Conservation (phyloP, 2,797 vertebrate species). For the Selene dorsalis region DNA sequence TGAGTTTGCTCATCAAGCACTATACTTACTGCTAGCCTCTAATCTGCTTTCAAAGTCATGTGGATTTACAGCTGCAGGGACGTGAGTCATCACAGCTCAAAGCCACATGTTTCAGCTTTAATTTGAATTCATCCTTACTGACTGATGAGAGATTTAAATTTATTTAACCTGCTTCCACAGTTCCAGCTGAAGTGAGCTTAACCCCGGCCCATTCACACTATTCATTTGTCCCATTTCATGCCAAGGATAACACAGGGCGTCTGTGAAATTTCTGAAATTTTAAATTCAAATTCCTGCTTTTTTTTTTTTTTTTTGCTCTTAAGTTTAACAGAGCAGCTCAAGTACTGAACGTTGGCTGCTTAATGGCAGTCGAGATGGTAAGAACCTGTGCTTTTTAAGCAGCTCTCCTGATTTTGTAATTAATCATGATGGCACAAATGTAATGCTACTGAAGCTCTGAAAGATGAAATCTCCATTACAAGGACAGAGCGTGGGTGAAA, state of each 20-base stretch:
- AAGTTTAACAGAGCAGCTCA: slow-evolving; percentile 11
- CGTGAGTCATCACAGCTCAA: slow-evolving; percentile 40
- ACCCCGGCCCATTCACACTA: not conserved
- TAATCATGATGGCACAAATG: slow-evolving; percentile 25
- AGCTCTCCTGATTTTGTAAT: slow-evolving; percentile 30
- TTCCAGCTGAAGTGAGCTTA: slow-evolving; percentile 6
- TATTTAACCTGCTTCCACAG: slow-evolving; percentile 51
- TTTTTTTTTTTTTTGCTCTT: slow-evolving; percentile 7
- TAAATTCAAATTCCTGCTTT: slow-evolving; percentile 25
- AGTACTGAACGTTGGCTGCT: not conserved
- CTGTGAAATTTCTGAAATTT: slow-evolving; percentile 1
- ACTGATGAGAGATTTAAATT: slow-evolving; percentile 49
- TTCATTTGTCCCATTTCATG: slow-evolving; percentile 18
- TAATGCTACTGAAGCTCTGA: slow-evolving; percentile 19
- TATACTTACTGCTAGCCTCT: slow-evolving; percentile 65
- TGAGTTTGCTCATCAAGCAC: slow-evolving; percentile 55
- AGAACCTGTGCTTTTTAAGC: slow-evolving; percentile 12
- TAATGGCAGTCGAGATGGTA: slow-evolving; percentile 5
- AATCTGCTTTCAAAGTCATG: slow-evolving; percentile 76
- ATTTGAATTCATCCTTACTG: slow-evolving; percentile 56
- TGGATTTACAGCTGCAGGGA: slow-evolving; percentile 68
- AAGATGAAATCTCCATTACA: slow-evolving; percentile 31
- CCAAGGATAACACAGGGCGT: not conserved
- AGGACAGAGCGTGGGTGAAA: slow-evolving; percentile 23
- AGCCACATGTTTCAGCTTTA: slow-evolving; percentile 64